Percentiles rank a stretch among this genome's conserved stretches.
phyloP scores from a whole-genome alignment of 2,113 vertebrate genomes.

The Orycteropus afer region DNA sequence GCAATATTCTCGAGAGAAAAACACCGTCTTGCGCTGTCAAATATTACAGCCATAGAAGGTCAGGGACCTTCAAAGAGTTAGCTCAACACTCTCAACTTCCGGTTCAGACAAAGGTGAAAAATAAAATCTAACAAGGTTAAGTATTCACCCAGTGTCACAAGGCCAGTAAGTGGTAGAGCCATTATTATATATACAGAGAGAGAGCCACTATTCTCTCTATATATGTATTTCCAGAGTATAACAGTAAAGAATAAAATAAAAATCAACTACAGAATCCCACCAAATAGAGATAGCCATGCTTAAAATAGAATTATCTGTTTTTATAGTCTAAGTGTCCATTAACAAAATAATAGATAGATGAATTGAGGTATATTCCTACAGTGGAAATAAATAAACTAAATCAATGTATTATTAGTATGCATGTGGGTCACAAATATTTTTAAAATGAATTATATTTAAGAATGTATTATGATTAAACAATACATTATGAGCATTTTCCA shows the following conservation, averaged over 20 bases:
- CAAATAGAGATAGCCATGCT: not conserved
- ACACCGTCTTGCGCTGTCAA: not conserved
- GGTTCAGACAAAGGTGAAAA: not conserved
- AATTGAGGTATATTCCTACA: not conserved
- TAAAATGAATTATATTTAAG: not conserved
- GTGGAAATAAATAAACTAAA: not conserved
- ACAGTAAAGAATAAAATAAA: conserved; percentile 35
- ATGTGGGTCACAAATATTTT: not conserved
- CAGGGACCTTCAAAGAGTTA: not conserved
- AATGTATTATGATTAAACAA: not conserved
- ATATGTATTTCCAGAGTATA: not conserved
- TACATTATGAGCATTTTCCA: not conserved
- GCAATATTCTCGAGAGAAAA: not conserved
- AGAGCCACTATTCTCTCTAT: no score
- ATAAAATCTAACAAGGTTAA: not conserved
- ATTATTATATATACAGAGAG: not conserved
- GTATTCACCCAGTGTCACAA: not conserved
- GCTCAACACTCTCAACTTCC: not conserved
- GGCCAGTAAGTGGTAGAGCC: not conserved
- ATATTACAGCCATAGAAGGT: not conserved
- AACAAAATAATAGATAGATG: conserved; percentile 11
- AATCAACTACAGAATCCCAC: not conserved
- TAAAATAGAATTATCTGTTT: conserved; percentile 6
- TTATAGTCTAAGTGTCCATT: not conserved
- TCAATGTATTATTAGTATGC: not conserved